Conservation (phyloP, 1,140 invertebrate species). For the Rhagoletis zephyria region DNA sequence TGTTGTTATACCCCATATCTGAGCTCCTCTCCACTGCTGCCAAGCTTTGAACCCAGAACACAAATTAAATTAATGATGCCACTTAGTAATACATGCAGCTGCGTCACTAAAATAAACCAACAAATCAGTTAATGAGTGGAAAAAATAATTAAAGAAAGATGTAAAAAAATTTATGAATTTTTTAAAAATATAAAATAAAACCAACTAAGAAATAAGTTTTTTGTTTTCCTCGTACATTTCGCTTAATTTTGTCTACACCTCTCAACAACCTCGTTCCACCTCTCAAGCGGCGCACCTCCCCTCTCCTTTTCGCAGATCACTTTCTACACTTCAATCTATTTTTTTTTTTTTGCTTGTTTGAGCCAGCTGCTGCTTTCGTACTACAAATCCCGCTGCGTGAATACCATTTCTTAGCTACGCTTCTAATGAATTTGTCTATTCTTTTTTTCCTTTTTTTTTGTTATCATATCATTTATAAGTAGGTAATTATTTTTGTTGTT, state of each 20-base stretch:
- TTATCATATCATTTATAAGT: conserved; percentile 49
- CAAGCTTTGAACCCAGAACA: not conserved
- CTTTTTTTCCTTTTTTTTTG: not conserved
- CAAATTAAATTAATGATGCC: conserved; percentile 2
- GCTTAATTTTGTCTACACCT: not conserved
- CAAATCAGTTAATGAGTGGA: conserved; percentile 35
- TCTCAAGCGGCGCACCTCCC: too few relatives aligned
- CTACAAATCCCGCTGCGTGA: not conserved
- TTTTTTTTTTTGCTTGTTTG: not conserved
- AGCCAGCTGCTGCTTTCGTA: not conserved
- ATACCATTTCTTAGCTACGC: conserved; percentile 19
- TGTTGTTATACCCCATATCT: not conserved
- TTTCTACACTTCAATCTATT: not conserved
- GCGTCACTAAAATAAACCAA: conserved; percentile 5
- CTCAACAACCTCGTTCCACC: too few relatives aligned
- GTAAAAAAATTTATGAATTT: not conserved
- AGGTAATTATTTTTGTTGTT: conserved; percentile 52
- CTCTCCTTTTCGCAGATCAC: not conserved
- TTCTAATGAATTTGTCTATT: conserved; percentile 50
- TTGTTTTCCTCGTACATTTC: not conserved
- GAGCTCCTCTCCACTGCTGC: not conserved
- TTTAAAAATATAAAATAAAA: not conserved
- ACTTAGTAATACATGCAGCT: conserved; percentile 29
- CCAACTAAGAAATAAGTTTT: not conserved
- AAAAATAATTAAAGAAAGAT: not conserved